phyloP scores from a whole-genome alignment of 1,140 invertebrate species.

The Drosophila mojavensis region DNA sequence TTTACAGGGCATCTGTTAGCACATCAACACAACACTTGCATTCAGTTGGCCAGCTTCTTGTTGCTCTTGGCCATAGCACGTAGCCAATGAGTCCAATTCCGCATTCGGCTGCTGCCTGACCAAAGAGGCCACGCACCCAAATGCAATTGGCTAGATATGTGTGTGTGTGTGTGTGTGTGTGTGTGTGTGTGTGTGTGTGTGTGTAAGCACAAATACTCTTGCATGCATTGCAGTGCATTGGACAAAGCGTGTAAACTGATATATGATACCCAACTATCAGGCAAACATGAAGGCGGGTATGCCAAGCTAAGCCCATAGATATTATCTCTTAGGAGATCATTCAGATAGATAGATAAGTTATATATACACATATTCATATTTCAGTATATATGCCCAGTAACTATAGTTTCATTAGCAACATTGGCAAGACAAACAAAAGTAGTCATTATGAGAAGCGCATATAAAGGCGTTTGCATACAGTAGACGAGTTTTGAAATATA shows the following conservation, averaged over 20 bases:
- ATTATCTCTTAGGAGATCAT: no score
- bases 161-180: no score
- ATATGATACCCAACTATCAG: constrained; percentile 40
- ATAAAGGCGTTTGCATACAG: no score
- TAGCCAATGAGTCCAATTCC: constrained; percentile 55
- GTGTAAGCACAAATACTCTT: constrained; percentile 3
- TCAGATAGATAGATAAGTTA: no score
- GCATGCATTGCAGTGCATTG: constrained; percentile 9
- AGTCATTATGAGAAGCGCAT: no score
- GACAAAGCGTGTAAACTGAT: constrained; percentile 61
- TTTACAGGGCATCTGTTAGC: constrained; percentile 4
- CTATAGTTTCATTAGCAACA: no score
- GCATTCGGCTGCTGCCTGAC: constrained; percentile 23
- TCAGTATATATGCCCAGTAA: no score
- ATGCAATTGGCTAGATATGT: constrained; percentile 22
- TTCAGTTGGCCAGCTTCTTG: constrained; percentile 5
- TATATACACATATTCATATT: no score
- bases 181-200: no score
- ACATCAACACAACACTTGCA: neutral
- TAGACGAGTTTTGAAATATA: no score
- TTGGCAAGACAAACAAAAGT: no score
- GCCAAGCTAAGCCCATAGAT: neutral
- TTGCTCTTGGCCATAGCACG: constrained; percentile 52
- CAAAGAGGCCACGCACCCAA: constrained; percentile 24
- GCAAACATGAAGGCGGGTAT: neutral